Evolutionary conservation across 1,140 invertebrate species (phyloP).

Genomic region (Anthonomus grandis): DNA sequence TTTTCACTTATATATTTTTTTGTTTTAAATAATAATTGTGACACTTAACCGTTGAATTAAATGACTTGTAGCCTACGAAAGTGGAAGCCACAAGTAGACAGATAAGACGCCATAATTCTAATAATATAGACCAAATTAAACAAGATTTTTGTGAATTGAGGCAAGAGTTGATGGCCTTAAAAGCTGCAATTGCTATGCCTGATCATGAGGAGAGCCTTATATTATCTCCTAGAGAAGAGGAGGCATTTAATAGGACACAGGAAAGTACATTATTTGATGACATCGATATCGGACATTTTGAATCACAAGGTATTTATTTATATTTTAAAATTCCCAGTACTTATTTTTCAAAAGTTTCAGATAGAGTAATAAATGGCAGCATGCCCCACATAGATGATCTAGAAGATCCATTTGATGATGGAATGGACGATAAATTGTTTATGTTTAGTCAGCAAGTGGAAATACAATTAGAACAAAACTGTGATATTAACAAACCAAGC

Average conservation of each 20-base stretch:
- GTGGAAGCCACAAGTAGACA: too few relatives aligned
- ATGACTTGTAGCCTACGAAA: too few relatives aligned
- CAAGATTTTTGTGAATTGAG: slow-evolving; percentile 41
- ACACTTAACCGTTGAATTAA: too few relatives aligned
- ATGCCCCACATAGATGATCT: slow-evolving; percentile 15
- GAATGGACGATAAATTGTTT: slow-evolving; percentile 40
- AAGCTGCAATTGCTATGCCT: slow-evolving; percentile 36
- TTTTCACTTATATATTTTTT: too few relatives aligned
- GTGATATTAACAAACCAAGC: too few relatives aligned
- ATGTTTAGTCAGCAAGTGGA: slow-evolving; percentile 41
- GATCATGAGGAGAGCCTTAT: slow-evolving; percentile 36
- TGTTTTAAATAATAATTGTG: too few relatives aligned
- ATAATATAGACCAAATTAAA: slow-evolving; percentile 29
- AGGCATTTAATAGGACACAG: slow-evolving; percentile 24
- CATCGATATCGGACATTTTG: too few relatives aligned
- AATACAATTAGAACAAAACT: slow-evolving; percentile 19
- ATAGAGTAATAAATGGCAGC: slow-evolving; percentile 3
- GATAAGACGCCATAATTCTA: slow-evolving; percentile 34
- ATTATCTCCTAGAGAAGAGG: slow-evolving; percentile 35
- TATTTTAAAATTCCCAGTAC: too few relatives aligned
- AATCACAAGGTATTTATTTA: too few relatives aligned
- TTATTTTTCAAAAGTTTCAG: too few relatives aligned
- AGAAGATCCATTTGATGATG: slow-evolving; percentile 42
- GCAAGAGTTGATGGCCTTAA: slow-evolving; percentile 39
- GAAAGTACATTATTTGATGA: not conserved